Evolutionary conservation across 1,140 invertebrate species (phyloP), one percentile per base, ranked within the genome.

Genomic region (Procambarus virginalis): DNA sequence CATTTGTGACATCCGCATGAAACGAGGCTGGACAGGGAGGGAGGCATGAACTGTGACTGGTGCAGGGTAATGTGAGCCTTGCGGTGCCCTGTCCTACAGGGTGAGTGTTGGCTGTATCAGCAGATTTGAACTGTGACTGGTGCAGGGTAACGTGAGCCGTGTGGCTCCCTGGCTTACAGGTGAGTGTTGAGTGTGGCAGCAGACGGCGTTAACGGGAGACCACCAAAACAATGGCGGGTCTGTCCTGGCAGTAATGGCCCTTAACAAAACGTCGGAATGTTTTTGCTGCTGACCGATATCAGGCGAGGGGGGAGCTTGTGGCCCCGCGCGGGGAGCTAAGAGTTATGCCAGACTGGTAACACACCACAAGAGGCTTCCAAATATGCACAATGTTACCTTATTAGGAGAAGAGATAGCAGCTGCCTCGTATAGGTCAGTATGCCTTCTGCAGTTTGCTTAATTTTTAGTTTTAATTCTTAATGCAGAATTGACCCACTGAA

Each of bases 211-310:
- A 73, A 34, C 22, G 68, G 10, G 68, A 9, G 68, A 68, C 12
- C 17, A 17, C 12, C 68, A 34, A 73, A 73, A 73, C 68, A 73
- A 73, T 73, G 68, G 68, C 68, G 68, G 68, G n/a, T 73, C 68
- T 73, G 68, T 73, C 68, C 68, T 73, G 68, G 68, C 68, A 9
- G 68, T 9, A 22, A 10, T 34, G n/a, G 5, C 68, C n/a, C 68
- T 34, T n/a, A 73, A 10, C n/a, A 22, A 73, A 34, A 73, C 68
- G 5, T 73, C 3, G n/a, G 68, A 34, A 34, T 73, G 68, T 34
- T 73, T 22, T 34, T 73, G n/a, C 34, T 73, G n/a, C 22, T 14
- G 3, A 0, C 5, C 34, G 4, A 34, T 73, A 73, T 73, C 68
- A 6, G 68, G 14, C 68, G n/a, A 8, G 68, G n/a, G n/a, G n/a